Base-by-base conservation (phyloP, 2,888 invertebrate genomes). In the Ophion obscuratus region DNA sequence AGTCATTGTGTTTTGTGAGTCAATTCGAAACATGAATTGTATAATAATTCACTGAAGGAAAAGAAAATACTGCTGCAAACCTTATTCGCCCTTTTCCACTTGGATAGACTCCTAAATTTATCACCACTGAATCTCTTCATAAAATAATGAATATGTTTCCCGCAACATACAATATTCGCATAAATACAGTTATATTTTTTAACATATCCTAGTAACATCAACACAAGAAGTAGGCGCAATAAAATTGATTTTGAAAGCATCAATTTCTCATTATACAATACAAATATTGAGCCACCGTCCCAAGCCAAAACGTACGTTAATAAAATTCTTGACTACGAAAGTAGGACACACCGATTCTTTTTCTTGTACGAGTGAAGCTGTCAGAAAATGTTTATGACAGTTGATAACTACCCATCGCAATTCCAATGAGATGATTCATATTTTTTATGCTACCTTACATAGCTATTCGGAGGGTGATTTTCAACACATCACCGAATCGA, bases 21-120 rank as follows among this genome's bases (percentile, higher is more conserved):
- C 94, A 94, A 94, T 94, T 91, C 92, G 92, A 93, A 93, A 94
- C 94, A 94, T 94, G 93, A 94, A 93, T 93, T 92, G 93, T 93
- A 93, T 92, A 93, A 93, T 94, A 94, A 94, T 94, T 94, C 93
- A 93, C 90, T 90, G 89, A 88, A 90, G 91, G 91, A 91, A 92
- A 93, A 91, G 92, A 93, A 61, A 20, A 61, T 61, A 61, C 11
- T 24, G 61, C 24, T 61, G 24, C 20, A 93, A 89, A 92, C 92
- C 92, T 92, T 92, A 93, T 92, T 92, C 92, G 92, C 91, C 90
- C 61, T 61, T 61, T 10, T 5, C 9, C 7, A 24, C 61, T 20
- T 61, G 24, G 24, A 61, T 61, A 9, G 61, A 20, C 20, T 24
- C 20, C 24, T 61, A 53, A 20, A 24, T 61, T 61, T 2, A 24